Conservation (phyloP, 2,888 invertebrate genomes). For the Myathropa florea region DNA sequence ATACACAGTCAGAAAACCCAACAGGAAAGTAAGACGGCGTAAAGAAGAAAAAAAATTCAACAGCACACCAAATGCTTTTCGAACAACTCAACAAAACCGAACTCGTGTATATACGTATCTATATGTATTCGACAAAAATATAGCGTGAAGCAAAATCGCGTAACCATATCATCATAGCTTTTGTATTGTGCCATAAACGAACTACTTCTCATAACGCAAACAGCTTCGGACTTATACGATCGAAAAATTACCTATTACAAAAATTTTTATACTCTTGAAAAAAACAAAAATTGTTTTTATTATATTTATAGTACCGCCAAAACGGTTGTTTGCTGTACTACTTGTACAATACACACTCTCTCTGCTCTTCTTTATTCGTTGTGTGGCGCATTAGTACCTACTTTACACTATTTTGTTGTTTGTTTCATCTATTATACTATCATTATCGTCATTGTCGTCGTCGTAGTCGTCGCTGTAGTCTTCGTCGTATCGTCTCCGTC, state of each 20-base stretch:
- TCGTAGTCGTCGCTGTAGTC: conserved; percentile 63
- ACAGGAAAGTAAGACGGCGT: conserved; percentile 49
- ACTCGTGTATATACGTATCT: conserved; percentile 50
- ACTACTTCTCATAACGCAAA: conserved; percentile 81
- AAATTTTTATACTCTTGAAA: conserved; percentile 81
- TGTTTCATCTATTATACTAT: conserved; percentile 61
- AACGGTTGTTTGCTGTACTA: conserved; percentile 66
- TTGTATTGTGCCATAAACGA: conserved; percentile 81
- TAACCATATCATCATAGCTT: conserved; percentile 79
- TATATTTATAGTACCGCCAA: conserved; percentile 79
- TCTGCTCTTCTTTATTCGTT: conserved; percentile 54
- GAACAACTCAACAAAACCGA: conserved; percentile 62
- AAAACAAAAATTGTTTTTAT: conserved; percentile 80
- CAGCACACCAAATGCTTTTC: conserved; percentile 51
- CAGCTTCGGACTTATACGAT: conserved; percentile 79
- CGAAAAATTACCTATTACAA: conserved; percentile 80
- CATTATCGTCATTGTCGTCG: conserved; percentile 63
- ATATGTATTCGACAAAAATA: conserved; percentile 67
- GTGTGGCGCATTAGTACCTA: conserved; percentile 68
- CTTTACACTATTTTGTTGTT: conserved; percentile 67
- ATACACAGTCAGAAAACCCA: conserved; percentile 65
- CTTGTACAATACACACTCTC: conserved; percentile 57
- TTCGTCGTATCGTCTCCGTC: conserved; percentile 40
- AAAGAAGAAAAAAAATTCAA: conserved; percentile 25
- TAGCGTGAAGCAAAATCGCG: conserved; percentile 73